phyloP scores from a whole-genome alignment of 2,888 invertebrate genomes.

The Drosophila demipolita region DNA sequence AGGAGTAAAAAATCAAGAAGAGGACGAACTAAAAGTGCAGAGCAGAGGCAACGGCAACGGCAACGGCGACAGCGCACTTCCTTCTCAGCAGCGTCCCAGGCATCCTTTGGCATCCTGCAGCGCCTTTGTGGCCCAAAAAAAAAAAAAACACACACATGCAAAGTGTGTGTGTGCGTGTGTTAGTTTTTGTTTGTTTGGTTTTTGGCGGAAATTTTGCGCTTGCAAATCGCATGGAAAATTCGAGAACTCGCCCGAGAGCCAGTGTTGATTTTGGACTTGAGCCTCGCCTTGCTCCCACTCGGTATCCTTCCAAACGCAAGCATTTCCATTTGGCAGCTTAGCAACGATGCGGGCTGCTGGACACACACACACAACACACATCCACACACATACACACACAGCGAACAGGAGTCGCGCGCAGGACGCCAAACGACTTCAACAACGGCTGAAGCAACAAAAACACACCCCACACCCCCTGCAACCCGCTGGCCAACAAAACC shows the following conservation, averaged over 20 bases:
- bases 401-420: conserved; percentile 9
- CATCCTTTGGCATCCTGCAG: conserved; percentile 54
- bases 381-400: neutral
- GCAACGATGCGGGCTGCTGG: conserved; percentile 59
- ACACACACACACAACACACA: conserved; percentile 31
- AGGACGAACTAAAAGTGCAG: conserved; percentile 22
- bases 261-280: conserved; percentile 68
- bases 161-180: conserved; percentile 32
- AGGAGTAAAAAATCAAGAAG: conserved; percentile 15
- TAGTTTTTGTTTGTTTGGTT: conserved; percentile 66
- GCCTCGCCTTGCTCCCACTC: conserved; percentile 17
- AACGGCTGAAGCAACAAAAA: conserved; percentile 61
- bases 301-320: conserved; percentile 50
- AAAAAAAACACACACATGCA: conserved; percentile 1
- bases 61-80: conserved; percentile 57
- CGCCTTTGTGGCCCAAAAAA: conserved; percentile 40
- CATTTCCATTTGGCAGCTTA: conserved; percentile 79
- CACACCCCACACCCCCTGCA: neutral
- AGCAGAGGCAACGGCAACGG: conserved; percentile 8
- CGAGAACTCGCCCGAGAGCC: conserved; percentile 28
- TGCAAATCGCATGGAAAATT: conserved; percentile 79
- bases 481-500: neutral
- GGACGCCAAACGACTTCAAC: conserved; percentile 46
- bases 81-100: conserved; percentile 38
- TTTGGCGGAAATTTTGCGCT: conserved; percentile 80